These are phyloP conservation scores for Nilaparvata lugens DNA, from an alignment of 1,140 invertebrate genomes.

Conservation along the genomic window DNA sequence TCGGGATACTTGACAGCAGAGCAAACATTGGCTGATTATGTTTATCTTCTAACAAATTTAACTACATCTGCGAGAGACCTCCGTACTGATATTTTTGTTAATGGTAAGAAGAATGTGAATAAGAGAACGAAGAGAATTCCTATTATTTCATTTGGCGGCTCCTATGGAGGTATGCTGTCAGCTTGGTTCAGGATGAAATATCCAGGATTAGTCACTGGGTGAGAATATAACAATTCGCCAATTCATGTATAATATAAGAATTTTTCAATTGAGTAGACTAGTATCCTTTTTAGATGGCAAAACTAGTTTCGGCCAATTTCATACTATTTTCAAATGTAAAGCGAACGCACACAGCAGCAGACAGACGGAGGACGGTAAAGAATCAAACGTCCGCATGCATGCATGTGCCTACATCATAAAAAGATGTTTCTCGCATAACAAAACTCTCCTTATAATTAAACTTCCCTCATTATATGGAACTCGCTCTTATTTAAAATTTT, in stretches of 20 bases:
- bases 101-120: conserved; percentile 25
- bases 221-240: conserved; percentile 6
- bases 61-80: background rate
- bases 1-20: conserved; percentile 81
- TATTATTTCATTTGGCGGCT: conserved; percentile 88
- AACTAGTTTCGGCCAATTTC: too few species aligned
- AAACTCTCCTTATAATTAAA: too few species aligned
- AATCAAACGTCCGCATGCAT: too few species aligned
- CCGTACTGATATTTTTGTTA: background rate
- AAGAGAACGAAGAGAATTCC: conserved; percentile 45
- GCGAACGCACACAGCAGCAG: too few species aligned
- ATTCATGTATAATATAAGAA: background rate
- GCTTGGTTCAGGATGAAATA: conserved; percentile 96
- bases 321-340: too few species aligned
- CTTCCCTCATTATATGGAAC: too few species aligned
- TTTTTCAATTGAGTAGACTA: background rate
- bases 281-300: too few species aligned
- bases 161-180: conserved; percentile 93
- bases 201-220: conserved; percentile 76
- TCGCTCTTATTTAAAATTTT: too few species aligned
- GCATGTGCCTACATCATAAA: too few species aligned
- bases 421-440: too few species aligned
- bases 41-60: conserved; percentile 65
- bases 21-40: conserved; percentile 92
- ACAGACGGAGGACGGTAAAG: too few species aligned